Conservation (phyloP, 23 tunicate genomes). For the Ascidia mentula region DNA sequence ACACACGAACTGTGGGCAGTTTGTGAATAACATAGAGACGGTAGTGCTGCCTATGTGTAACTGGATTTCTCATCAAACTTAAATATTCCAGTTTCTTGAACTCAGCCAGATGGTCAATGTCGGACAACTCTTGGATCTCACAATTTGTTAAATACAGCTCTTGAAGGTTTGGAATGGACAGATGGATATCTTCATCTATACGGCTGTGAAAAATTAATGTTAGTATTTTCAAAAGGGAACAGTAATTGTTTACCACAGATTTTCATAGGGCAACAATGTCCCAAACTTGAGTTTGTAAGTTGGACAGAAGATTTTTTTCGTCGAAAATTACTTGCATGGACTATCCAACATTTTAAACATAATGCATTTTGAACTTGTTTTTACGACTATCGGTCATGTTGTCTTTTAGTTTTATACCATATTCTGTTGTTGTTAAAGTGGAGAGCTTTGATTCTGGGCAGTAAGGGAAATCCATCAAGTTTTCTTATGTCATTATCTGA, state of each 20-base stretch:
- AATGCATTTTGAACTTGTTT: no score
- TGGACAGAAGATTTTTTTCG: no score
- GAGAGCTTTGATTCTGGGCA: constrained; percentile 61
- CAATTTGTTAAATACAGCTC: constrained; percentile 87
- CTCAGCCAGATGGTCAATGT: constrained; percentile 56
- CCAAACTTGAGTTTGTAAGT: no score
- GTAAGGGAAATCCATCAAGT: constrained; percentile 85
- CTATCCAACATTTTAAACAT: no score
- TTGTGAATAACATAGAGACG: constrained; percentile 66
- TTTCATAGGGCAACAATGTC: no score
- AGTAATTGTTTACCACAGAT: no score
- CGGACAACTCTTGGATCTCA: constrained; percentile 72
- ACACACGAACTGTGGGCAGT: constrained; percentile 71
- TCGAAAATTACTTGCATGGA: no score
- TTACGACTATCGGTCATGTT: no score
- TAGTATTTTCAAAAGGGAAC: no score
- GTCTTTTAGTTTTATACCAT: no score
- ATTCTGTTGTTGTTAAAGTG: constrained; percentile 93
- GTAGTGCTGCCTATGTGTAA: constrained; percentile 58
- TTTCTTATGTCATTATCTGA: constrained; percentile 94
- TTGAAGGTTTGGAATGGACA: constrained; percentile 65
- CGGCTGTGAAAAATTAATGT: constrained; percentile 45
- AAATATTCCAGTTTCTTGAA: constrained; percentile 78
- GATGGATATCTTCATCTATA: constrained; percentile 57
- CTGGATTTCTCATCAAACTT: constrained; percentile 76